A percentile compares a stretch with the other conserved stretches of the same genome.
phyloP scores from a whole-genome alignment of 2,888 invertebrate genomes.

The Cephus spinipes region DNA sequence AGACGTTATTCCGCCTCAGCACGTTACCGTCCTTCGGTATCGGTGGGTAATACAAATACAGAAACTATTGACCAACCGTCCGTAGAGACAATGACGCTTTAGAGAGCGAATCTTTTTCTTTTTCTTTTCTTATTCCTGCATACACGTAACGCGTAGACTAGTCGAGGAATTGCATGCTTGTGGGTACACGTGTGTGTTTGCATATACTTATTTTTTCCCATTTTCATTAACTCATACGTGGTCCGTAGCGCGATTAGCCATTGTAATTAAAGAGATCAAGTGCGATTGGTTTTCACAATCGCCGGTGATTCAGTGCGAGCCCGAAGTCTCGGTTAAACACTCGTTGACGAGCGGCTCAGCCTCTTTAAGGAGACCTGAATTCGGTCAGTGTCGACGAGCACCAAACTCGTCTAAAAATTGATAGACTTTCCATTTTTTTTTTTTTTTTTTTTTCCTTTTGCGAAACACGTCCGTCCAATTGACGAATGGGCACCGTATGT shows the following conservation, averaged over 20 bases:
- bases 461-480: background rate
- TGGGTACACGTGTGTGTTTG: background rate
- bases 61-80: background rate
- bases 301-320: background rate
- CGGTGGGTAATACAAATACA: slow-evolving; percentile 45
- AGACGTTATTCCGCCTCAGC: slow-evolving; percentile 55
- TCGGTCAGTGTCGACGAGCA: background rate
- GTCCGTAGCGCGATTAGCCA: background rate
- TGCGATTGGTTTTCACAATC: background rate
- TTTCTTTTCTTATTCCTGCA: no score
- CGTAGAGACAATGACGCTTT: no score
- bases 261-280: background rate
- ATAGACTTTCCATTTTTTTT: background rate
- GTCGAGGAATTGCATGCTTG: background rate
- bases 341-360: background rate
- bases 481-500: background rate
- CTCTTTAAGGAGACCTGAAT: background rate
- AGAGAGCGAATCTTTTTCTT: no score
- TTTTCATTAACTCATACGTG: background rate
- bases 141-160: no score
- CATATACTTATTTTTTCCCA: background rate
- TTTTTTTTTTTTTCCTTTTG: background rate
- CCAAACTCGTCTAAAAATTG: background rate
- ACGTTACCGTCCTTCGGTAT: slow-evolving; percentile 56
- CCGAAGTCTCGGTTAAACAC: background rate